A percentile compares a stretch with the other conserved stretches of the same genome.
phyloP scores from a whole-genome alignment of 2,888 invertebrate species.

The Augochlorella aurata region DNA sequence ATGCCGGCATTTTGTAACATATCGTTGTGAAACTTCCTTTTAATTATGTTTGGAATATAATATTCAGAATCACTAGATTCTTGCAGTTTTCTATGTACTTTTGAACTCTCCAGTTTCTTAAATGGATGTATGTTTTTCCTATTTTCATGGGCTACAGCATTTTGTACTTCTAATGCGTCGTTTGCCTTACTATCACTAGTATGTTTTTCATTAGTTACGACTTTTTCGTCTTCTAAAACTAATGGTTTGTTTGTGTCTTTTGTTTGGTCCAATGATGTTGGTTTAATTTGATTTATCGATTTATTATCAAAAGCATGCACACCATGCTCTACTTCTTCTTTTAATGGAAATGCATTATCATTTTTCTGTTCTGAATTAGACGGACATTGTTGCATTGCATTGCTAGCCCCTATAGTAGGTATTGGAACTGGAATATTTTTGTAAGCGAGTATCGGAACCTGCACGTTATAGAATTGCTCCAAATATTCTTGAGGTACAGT shows the following conservation, averaged over 20 bases:
- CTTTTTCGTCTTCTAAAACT: conserved; percentile 1
- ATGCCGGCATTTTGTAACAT: conserved; percentile 8
- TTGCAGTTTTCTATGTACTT: conserved; percentile 6
- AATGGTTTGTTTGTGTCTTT: conserved; percentile 2
- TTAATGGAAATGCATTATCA: not conserved
- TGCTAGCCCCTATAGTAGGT: conserved; percentile 35
- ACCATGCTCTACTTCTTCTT: conserved; percentile 15
- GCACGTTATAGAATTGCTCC: conserved; percentile 67
- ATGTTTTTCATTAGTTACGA: not conserved
- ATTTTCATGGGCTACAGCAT: not conserved
- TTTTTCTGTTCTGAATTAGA: not conserved
- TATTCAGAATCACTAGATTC: conserved; percentile 51
- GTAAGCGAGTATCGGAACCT: conserved; percentile 70
- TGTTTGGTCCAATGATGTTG: not conserved
- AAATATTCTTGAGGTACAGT: conserved; percentile 55
- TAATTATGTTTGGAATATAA: conserved; percentile 36
- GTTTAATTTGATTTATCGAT: not conserved
- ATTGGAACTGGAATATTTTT: conserved; percentile 67
- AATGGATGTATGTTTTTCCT: not conserved
- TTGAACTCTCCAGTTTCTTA: conserved; percentile 5
- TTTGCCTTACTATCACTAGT: not conserved
- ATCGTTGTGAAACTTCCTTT: conserved; percentile 19
- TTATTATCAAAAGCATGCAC: not conserved
- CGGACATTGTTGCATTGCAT: conserved; percentile 15
- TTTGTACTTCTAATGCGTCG: not conserved